Percentiles rank a stretch among this genome's conserved stretches.
Evolutionary conservation across 2,888 invertebrate species (phyloP).

Genomic region (Aleiodes leptofemur): DNA sequence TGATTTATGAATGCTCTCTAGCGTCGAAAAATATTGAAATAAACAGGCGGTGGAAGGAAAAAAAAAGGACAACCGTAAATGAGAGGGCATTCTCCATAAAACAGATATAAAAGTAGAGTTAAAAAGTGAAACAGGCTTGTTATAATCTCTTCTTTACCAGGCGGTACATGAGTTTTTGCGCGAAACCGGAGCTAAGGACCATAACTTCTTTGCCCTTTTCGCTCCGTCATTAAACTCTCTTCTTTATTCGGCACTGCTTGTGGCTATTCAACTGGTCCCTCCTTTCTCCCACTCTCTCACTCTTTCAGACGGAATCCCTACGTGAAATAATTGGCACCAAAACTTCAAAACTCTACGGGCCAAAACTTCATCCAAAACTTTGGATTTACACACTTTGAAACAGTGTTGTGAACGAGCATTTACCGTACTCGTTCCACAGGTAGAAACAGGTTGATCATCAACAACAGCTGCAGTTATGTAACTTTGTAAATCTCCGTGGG

Average conservation of each 20-base stretch:
- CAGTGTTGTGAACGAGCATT: conserved; percentile 33
- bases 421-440: conserved; percentile 26
- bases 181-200: conserved; percentile 36
- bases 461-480: conserved; percentile 33
- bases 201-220: conserved; percentile 43
- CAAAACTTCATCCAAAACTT: conserved; percentile 28
- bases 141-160: conserved; percentile 16
- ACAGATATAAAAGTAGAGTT: too few species aligned
- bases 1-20: too few species aligned
- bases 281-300: background rate
- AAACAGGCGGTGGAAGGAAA: too few species aligned
- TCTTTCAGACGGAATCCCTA: background rate
- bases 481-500: conserved; percentile 27
- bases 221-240: conserved; percentile 46
- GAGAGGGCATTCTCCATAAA: too few species aligned
- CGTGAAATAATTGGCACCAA: conserved; percentile 24
- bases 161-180: conserved; percentile 8
- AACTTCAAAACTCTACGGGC: conserved; percentile 19
- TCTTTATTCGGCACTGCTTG: conserved; percentile 47
- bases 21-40: too few species aligned
- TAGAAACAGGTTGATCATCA: conserved; percentile 41
- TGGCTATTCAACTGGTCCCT: conserved; percentile 23
- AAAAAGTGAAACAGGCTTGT: conserved; percentile 28
- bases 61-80: too few species aligned
- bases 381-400: conserved; percentile 26